Percentiles rank a stretch among this genome's conserved stretches.
Evolutionary conservation across 2,888 invertebrate species (phyloP).

Genomic region (Allophyes oxyacanthae): DNA sequence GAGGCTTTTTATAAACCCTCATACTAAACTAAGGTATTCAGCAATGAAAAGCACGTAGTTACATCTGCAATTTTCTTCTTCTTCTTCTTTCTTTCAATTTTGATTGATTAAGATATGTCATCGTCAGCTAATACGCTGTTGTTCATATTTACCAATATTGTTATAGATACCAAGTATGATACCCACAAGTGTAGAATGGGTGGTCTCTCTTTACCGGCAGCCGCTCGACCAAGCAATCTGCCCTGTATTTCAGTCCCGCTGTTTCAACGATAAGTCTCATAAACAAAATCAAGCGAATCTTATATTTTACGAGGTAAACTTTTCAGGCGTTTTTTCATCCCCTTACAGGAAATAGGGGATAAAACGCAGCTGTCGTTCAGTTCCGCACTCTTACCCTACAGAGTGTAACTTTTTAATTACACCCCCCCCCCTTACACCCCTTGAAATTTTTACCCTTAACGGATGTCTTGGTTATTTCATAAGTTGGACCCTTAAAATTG

Average conservation of each 20-base stretch:
- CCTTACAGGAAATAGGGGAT: slow-evolving; percentile 49
- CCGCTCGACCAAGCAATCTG: no score
- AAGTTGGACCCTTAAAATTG: slow-evolving; percentile 46
- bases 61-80: no score
- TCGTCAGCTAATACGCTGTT: no score
- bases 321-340: slow-evolving; percentile 48
- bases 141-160: no score
- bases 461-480: slow-evolving; percentile 51
- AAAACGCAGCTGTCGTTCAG: slow-evolving; percentile 60
- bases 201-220: no score
- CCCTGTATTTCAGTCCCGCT: neutral
- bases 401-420: slow-evolving; percentile 62
- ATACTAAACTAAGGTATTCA: no score
- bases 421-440: slow-evolving; percentile 16
- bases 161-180: no score
- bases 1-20: no score
- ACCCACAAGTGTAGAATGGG: no score
- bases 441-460: slow-evolving; percentile 43
- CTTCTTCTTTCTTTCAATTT: no score
- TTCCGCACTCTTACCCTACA: slow-evolving; percentile 49
- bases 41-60: no score
- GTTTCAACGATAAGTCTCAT: slow-evolving; percentile 40
- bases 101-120: no score
- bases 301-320: slow-evolving; percentile 52
- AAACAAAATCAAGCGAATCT: slow-evolving; percentile 45